phyloP scores from a whole-genome alignment of 2,888 invertebrate genomes.

The Pseudococcus jackbeardsleyi region DNA sequence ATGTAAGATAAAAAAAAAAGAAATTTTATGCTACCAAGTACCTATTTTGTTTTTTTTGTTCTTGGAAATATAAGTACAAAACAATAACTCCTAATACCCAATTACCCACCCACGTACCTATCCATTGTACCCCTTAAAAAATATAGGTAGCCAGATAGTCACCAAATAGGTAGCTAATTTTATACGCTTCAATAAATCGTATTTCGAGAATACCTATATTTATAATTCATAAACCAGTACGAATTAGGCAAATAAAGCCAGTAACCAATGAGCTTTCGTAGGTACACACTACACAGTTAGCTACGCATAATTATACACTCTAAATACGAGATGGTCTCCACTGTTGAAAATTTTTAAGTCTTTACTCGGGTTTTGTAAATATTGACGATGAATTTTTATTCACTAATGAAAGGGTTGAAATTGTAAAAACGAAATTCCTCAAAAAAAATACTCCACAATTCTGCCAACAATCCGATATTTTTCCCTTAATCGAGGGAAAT shows the following conservation, averaged over 20 bases:
- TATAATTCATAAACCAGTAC: conserved; percentile 3
- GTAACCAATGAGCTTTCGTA: conserved; percentile 7
- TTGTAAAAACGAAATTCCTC: background rate
- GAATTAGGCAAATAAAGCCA: conserved; percentile 18
- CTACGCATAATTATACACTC: conserved; percentile 13
- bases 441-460: background rate
- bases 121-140: too few species aligned
- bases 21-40: too few species aligned
- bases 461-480: too few species aligned
- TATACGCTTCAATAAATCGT: background rate
- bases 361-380: conserved; percentile 24
- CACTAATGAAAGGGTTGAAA: conserved; percentile 24
- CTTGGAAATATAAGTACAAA: too few species aligned
- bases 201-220: background rate
- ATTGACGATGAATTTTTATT: conserved; percentile 37
- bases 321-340: background rate
- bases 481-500: too few species aligned
- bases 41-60: too few species aligned
- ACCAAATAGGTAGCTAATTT: too few species aligned
- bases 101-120: too few species aligned
- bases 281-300: conserved; percentile 19
- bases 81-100: too few species aligned
- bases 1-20: too few species aligned
- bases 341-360: background rate
- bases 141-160: too few species aligned